Percentiles rank a stretch among this genome's conserved stretches.
phyloP scores from a whole-genome alignment of 2,797 vertebrate genomes.

The Artibeus lituratus region DNA sequence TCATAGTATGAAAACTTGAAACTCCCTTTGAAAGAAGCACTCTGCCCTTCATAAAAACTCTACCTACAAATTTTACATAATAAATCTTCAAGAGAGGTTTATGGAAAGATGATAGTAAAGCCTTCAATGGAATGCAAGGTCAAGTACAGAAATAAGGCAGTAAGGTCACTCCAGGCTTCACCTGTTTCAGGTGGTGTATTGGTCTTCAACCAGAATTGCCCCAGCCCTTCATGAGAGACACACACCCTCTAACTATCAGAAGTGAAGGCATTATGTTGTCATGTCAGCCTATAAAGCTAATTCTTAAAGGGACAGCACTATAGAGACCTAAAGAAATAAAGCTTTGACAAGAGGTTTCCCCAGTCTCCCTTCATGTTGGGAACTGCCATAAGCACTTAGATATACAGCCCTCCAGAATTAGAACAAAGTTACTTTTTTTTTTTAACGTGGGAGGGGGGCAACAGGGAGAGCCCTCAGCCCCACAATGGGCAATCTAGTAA shows the following conservation, averaged over 20 bases:
- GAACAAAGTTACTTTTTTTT: neutral
- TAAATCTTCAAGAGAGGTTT: constrained; percentile 50
- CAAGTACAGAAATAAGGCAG: neutral
- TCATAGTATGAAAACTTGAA: constrained; percentile 30
- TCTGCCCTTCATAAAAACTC: constrained; percentile 56
- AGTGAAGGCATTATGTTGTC: neutral
- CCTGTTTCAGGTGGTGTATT: neutral
- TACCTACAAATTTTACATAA: constrained; percentile 28
- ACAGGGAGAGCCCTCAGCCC: neutral
- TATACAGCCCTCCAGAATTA: neutral
- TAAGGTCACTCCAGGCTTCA: neutral
- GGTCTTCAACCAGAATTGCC: neutral
- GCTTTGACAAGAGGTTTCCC: neutral
- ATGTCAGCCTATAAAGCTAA: neutral
- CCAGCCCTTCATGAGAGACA: neutral
- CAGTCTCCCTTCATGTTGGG: neutral
- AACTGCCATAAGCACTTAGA: neutral
- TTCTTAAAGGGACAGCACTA: constrained; percentile 5
- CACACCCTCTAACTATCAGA: neutral
- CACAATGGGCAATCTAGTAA: neutral
- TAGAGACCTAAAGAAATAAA: neutral
- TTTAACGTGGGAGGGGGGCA: neutral
- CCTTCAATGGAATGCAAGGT: neutral
- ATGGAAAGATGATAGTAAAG: neutral
- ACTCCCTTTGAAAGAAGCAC: constrained; percentile 30